phyloP scores from a whole-genome alignment of 1,140 invertebrate species.

The Laupala kohalensis region DNA sequence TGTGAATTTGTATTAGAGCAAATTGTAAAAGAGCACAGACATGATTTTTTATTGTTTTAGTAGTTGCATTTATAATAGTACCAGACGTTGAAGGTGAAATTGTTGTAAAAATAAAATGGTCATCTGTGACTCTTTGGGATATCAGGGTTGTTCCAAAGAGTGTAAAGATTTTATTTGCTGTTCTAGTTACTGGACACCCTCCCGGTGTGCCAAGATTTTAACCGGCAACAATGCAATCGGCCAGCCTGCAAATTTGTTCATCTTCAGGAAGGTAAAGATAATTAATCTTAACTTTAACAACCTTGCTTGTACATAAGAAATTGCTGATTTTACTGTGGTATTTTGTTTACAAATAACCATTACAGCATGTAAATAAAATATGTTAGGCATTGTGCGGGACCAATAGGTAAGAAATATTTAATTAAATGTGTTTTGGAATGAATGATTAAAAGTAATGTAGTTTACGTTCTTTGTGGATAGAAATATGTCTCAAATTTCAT shows the following conservation, averaged over 20 bases:
- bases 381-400: neutral
- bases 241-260: slow-evolving; percentile 92
- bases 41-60: neutral
- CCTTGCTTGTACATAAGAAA: no score
- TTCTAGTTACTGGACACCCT: slow-evolving; percentile 99
- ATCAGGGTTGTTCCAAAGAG: neutral
- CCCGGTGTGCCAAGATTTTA: slow-evolving; percentile 99
- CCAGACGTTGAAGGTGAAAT: neutral
- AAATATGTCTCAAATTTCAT: no score
- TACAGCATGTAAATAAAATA: neutral
- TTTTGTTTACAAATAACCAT: no score
- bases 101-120: neutral
- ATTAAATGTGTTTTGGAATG: neutral
- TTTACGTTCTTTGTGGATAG: no score
- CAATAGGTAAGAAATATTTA: neutral
- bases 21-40: neutral
- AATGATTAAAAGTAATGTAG: neutral
- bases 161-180: slow-evolving; percentile 7
- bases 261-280: slow-evolving; percentile 76
- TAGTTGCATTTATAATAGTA: neutral
- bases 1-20: neutral
- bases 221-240: slow-evolving; percentile 86
- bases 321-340: no score
- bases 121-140: neutral
- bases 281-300: no score